A percentile compares a stretch with the other conserved stretches of the same genome.
Evolutionary conservation across 2,113 vertebrate genomes (phyloP).

Genomic region (Eolophus roseicapilla): DNA sequence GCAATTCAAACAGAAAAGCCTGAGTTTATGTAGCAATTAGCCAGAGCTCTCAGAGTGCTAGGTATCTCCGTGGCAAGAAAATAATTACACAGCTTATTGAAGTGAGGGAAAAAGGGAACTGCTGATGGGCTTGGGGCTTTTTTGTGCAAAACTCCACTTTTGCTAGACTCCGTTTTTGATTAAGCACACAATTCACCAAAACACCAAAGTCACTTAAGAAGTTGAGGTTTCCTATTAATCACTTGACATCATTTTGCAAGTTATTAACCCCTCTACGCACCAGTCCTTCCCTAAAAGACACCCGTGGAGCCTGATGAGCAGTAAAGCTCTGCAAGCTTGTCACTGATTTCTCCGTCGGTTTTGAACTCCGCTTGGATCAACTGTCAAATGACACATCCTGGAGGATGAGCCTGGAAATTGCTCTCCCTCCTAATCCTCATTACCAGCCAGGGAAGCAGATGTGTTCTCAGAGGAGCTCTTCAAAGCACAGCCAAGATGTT

Average conservation of each 20-base stretch:
- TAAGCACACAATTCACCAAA: neutral
- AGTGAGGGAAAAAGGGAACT: neutral
- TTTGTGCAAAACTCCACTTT: neutral
- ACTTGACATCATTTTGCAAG: neutral
- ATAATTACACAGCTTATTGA: neutral
- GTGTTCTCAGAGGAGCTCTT: neutral
- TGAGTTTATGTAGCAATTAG: constrained; percentile 25
- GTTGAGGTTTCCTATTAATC: neutral
- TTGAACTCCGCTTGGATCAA: neutral
- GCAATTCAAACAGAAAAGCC: neutral
- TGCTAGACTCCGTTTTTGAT: neutral
- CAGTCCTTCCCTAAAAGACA: neutral
- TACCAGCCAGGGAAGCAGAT: neutral
- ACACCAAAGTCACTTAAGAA: neutral
- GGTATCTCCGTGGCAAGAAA: neutral
- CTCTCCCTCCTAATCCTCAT: neutral
- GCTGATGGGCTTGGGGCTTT: neutral
- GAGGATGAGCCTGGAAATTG: neutral
- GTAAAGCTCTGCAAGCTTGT: neutral
- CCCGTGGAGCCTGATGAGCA: accelerated
- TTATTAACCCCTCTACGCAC: neutral
- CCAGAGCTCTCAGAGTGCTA: neutral
- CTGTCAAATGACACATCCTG: neutral
- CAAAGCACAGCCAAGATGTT: neutral
- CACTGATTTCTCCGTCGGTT: neutral